Evolutionary conservation across 2,797 vertebrate genomes (phyloP).

Genomic region (Enteromius trimaculatus): DNA sequence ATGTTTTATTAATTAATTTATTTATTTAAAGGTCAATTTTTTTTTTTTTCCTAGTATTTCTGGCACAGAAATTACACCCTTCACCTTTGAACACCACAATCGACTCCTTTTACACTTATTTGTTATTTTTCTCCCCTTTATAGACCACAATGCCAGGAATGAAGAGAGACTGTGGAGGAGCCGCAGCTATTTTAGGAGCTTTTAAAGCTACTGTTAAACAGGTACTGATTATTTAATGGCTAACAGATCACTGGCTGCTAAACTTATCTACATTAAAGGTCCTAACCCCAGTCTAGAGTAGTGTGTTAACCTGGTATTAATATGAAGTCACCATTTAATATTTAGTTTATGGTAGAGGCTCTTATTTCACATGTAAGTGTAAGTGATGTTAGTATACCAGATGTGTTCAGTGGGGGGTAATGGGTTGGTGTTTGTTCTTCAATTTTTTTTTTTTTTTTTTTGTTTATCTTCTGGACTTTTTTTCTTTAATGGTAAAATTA

Average conservation of each 20-base stretch:
- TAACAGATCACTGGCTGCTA: background rate
- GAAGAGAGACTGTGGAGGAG: constrained; percentile 98
- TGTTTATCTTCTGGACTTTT: too few species aligned
- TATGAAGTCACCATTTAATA: background rate
- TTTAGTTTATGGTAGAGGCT: background rate
- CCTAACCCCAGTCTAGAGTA: background rate
- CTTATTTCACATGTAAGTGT: background rate
- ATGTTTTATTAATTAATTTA: too few species aligned
- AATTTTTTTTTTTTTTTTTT: too few species aligned
- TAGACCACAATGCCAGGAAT: constrained; percentile 98
- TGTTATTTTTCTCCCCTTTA: constrained; percentile 4
- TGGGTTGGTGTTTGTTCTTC: too few species aligned
- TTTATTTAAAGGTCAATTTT: background rate
- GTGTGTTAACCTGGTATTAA: background rate
- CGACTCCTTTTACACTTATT: background rate
- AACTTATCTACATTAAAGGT: constrained; percentile 8
- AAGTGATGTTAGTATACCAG: background rate
- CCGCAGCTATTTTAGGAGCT: constrained; percentile 93
- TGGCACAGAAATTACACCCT: background rate
- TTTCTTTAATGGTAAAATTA: too few species aligned
- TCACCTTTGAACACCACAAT: background rate
- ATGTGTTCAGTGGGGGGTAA: background rate
- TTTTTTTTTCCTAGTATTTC: background rate
- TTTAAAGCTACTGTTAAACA: constrained; percentile 93
- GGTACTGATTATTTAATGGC: constrained; percentile 69